Base-by-base conservation (phyloP, 2,797 vertebrate genomes). In the Oreochromis mossambicus region DNA sequence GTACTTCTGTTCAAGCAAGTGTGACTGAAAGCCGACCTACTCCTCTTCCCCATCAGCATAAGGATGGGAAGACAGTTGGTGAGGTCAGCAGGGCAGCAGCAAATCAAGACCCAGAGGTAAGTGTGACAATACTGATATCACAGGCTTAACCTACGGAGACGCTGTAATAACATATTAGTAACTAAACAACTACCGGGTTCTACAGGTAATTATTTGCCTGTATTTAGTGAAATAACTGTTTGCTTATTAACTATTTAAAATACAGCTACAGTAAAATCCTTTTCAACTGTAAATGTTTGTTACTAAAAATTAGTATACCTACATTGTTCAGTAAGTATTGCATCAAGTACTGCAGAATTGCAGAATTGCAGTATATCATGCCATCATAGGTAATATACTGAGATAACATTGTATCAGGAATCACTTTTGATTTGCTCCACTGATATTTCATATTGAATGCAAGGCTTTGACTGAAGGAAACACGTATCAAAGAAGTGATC, bases 11-110 rank as follows among this genome's bases (percentile, higher is more conserved):
- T 24, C 88, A 89, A 73, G 79, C 32, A 46, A 86, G 81, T 54
- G 85, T 48, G 48, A 92, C 83, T 21, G 93, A 93, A 51, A 95
- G 94, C 21, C 92, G 94, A 52, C 81, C 96, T 92, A 52, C 82
- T 36, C 7, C 81, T 75, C 84, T 94, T 91, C 78, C 94, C 85
- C 54, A 48, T 21, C 43, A 51, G 80, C 78, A 86, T 21, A 90
- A 92, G n/a, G 96, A 94, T 68, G 84, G 88, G 79, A 92, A 41
- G 50, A 79, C 86, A 70, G 89, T 95, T 4, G 81, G 86, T 0
- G 96, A 97, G 85, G 96, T 97, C 92, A 95, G 94, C 0, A 94
- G 95, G 0, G 97, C 97, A 0, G 97, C 97, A 17, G 97, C 94
- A 3, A 97, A 96, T 63, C 75, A 83, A 9, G 94, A 95, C 4